Conservation (phyloP, 2,888 invertebrate species). For the Nemurella pictetii region DNA sequence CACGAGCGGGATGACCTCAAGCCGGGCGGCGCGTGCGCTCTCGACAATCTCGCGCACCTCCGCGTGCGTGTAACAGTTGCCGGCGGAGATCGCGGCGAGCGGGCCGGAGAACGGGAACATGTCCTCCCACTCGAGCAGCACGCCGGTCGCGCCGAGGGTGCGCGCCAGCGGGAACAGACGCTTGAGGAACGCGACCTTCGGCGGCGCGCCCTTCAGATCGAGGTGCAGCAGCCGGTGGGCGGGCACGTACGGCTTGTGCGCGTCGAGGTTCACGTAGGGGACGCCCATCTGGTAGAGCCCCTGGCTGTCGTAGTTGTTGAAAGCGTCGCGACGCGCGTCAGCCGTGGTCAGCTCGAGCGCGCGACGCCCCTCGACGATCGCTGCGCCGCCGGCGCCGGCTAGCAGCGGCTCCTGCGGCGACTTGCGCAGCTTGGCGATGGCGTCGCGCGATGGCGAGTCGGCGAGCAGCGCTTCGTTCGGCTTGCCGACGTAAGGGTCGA, state of each 20-base stretch:
- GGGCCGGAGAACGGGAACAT: slow-evolving; percentile 74
- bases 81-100: slow-evolving; percentile 59
- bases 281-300: slow-evolving; percentile 51
- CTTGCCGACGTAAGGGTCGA: not conserved
- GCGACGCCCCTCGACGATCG: not conserved
- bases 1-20: slow-evolving; percentile 73
- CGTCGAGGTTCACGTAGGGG: slow-evolving; percentile 52
- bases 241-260: slow-evolving; percentile 55
- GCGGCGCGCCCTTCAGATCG: slow-evolving; percentile 78
- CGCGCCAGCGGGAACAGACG: slow-evolving; percentile 61
- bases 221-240: slow-evolving; percentile 64
- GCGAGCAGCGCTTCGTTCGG: not conserved
- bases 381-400: not conserved
- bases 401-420: slow-evolving; percentile 7
- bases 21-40: slow-evolving; percentile 58
- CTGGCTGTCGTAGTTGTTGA: slow-evolving; percentile 39
- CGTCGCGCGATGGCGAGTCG: not conserved
- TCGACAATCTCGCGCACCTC: slow-evolving; percentile 59
- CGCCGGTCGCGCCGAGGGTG: slow-evolving; percentile 70
- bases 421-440: slow-evolving; percentile 18
- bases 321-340: slow-evolving; percentile 7
- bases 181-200: slow-evolving; percentile 63
- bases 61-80: slow-evolving; percentile 62
- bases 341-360: slow-evolving; percentile 22
- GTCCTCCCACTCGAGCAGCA: slow-evolving; percentile 78